Evolutionary conservation across 1,140 invertebrate genomes (phyloP).

Genomic region (Oedothorax gibbosus): DNA sequence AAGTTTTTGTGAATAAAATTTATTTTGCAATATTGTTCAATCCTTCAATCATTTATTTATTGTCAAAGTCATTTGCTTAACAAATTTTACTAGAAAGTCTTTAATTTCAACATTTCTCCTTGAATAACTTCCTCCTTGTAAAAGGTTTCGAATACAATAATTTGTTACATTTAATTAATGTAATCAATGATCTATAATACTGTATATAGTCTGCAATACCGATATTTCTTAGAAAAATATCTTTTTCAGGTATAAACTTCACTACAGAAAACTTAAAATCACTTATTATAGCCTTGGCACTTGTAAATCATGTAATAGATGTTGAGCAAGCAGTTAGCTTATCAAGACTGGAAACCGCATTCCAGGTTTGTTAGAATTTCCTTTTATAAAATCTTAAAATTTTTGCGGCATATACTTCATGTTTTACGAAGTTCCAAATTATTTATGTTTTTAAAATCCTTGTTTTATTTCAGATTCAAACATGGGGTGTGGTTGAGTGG

Average conservation of each 20-base stretch:
- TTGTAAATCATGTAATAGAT: slow-evolving; percentile 45
- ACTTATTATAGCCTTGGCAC: slow-evolving; percentile 54
- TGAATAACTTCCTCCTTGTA: too few relatives aligned
- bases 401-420: too few relatives aligned
- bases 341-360: slow-evolving; percentile 50
- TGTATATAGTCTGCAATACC: not conserved
- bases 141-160: not conserved
- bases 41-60: too few relatives aligned
- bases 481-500: slow-evolving; percentile 58
- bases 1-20: too few relatives aligned
- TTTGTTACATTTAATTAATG: not conserved
- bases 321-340: slow-evolving; percentile 46
- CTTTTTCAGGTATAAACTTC: slow-evolving; percentile 40
- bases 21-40: too few relatives aligned
- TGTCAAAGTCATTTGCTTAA: too few relatives aligned
- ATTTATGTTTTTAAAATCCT: not conserved
- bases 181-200: not conserved
- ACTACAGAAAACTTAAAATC: slow-evolving; percentile 57
- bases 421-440: not conserved
- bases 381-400: too few relatives aligned
- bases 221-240: slow-evolving; percentile 42
- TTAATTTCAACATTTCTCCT: not conserved
- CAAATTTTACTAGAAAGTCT: too few relatives aligned
- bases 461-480: slow-evolving; percentile 30
- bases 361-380: slow-evolving; percentile 43